Percentiles rank a stretch among this genome's conserved stretches.
These are phyloP conservation scores for Leuciscus waleckii DNA, from an alignment of 2,797 vertebrate species.

Conservation along the genomic window DNA sequence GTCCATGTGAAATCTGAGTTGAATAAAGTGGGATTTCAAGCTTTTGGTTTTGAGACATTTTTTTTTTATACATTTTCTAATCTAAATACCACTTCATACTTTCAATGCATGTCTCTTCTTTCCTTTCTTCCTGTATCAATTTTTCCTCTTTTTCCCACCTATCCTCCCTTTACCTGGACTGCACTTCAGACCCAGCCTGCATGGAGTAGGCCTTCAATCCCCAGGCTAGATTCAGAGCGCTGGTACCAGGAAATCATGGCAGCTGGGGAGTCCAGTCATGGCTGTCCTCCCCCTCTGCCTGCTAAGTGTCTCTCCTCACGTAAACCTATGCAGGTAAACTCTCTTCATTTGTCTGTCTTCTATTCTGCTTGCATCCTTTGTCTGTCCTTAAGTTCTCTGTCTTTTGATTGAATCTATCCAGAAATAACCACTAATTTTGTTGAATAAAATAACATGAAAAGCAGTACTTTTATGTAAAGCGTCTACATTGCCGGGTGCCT, in stretches of 20 bases:
- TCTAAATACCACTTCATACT: constrained; percentile 37
- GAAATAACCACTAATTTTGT: not conserved
- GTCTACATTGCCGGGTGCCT: not conserved
- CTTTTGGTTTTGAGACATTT: not conserved
- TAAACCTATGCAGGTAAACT: constrained; percentile 89
- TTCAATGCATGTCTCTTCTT: constrained; percentile 65
- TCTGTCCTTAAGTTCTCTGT: constrained; percentile 22
- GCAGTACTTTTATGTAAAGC: not conserved
- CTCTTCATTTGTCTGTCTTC: not conserved
- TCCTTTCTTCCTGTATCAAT: constrained; percentile 56
- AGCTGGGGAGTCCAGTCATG: constrained; percentile 81
- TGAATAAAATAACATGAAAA: not conserved
- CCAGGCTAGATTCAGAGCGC: constrained; percentile 88
- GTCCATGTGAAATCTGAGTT: constrained; percentile 3
- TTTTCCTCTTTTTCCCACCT: constrained; percentile 47
- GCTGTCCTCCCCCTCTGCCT: constrained; percentile 90
- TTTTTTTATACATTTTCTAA: constrained; percentile 8
- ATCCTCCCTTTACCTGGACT: constrained; percentile 62
- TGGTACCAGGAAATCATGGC: constrained; percentile 95
- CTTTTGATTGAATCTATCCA: constrained; percentile 12
- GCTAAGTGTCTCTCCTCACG: constrained; percentile 89
- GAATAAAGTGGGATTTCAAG: not conserved
- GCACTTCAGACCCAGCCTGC: constrained; percentile 74
- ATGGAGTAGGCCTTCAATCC: constrained; percentile 76
- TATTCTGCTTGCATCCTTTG: constrained; percentile 23